Evolutionary conservation across 2,888 invertebrate genomes (phyloP).

Genomic region (Hirtodrosophila trivittata): DNA sequence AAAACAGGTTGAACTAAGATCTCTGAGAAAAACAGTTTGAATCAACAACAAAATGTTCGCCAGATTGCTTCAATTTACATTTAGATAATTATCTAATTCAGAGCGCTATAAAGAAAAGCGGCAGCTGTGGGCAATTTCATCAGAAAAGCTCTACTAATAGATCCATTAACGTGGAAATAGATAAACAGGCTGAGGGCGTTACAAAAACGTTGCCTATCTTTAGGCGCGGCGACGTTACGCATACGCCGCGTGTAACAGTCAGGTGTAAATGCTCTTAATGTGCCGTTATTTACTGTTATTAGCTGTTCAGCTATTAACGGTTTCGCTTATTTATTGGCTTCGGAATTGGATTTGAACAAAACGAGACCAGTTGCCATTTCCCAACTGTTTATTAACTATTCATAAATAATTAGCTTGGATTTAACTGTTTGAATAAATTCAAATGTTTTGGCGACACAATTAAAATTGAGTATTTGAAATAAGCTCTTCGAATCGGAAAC

Average conservation of each 20-base stretch:
- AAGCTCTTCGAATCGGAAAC: too few relatives aligned
- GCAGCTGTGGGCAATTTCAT: neutral
- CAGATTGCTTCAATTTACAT: neutral
- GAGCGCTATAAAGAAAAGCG: too few relatives aligned
- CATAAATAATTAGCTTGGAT: too few relatives aligned
- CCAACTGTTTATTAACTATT: neutral
- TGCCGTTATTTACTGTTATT: slow-evolving; percentile 12
- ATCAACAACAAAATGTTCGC: too few relatives aligned
- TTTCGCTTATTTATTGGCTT: slow-evolving; percentile 24
- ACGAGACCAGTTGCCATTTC: neutral
- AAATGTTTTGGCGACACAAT: too few relatives aligned
- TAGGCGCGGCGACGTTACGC: slow-evolving; percentile 18
- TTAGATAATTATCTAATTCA: too few relatives aligned
- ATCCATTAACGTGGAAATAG: too few relatives aligned
- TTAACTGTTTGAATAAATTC: too few relatives aligned
- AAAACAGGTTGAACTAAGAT: too few relatives aligned
- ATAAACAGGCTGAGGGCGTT: neutral
- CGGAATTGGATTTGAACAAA: slow-evolving; percentile 3
- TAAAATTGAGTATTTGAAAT: too few relatives aligned
- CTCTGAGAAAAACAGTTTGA: too few relatives aligned
- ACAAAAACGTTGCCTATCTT: slow-evolving; percentile 9
- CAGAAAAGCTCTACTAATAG: too few relatives aligned
- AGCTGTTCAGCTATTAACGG: slow-evolving; percentile 1
- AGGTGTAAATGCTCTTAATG: slow-evolving; percentile 13
- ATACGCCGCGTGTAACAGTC: slow-evolving; percentile 25